Conservation (phyloP, 2,113 vertebrate genomes). For the Anthoscopus minutus region DNA sequence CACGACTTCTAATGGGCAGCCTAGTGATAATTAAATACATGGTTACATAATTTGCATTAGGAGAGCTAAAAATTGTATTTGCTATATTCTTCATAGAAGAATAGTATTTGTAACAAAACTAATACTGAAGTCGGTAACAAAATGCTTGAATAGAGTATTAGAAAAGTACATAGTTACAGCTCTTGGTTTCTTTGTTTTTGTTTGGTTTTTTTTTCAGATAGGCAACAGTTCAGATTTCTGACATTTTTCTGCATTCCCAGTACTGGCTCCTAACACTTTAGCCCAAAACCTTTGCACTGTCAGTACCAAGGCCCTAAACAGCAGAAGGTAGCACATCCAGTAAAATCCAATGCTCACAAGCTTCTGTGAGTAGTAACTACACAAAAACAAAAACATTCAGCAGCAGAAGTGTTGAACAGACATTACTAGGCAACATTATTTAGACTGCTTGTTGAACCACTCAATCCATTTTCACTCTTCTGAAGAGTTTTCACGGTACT, state of each 20-base stretch:
- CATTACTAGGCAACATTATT: conserved; percentile 76
- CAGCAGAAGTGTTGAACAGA: neutral
- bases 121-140: conserved; percentile 21
- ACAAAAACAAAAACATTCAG: conserved; percentile 18
- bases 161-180: conserved; percentile 22
- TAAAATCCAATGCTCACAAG: conserved; percentile 23
- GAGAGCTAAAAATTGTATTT: neutral
- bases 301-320: conserved; percentile 32
- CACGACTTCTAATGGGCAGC: neutral
- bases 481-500: conserved; percentile 83
- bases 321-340: conserved; percentile 37
- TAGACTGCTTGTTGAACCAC: conserved; percentile 76
- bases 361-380: conserved; percentile 41
- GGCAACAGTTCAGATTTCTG: neutral
- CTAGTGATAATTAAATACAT: neutral
- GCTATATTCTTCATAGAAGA: conserved; percentile 27
- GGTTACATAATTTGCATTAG: neutral
- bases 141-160: conserved; percentile 47
- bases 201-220: neutral
- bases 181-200: neutral
- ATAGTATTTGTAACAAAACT: conserved; percentile 1
- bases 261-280: conserved; percentile 14
- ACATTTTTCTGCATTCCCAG: neutral
- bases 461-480: conserved; percentile 78
- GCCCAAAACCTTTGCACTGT: neutral